These are phyloP conservation scores for Alcis repandata DNA, from an alignment of 2,888 invertebrate species.

Conservation along the genomic window DNA sequence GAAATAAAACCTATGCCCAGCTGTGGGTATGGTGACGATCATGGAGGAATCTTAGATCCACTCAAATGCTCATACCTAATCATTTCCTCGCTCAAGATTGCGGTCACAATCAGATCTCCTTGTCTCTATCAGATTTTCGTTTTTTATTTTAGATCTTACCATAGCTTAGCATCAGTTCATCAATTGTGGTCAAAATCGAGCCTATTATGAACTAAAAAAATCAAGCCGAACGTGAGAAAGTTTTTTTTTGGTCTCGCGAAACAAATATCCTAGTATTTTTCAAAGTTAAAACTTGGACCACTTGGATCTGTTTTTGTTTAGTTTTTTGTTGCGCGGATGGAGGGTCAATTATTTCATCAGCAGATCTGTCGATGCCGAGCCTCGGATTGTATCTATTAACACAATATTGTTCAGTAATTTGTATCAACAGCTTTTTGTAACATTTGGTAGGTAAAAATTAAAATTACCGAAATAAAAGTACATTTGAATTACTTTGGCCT, in stretches of 20 bases:
- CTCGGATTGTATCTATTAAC: slow-evolving; percentile 52
- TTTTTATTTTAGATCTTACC: too few relatives aligned
- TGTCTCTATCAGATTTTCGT: too few relatives aligned
- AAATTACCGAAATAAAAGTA: too few relatives aligned
- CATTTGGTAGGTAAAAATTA: not conserved
- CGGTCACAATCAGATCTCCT: too few relatives aligned
- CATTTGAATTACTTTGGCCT: too few relatives aligned
- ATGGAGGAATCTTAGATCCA: too few relatives aligned
- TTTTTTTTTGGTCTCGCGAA: slow-evolving; percentile 55
- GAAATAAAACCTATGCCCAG: too few relatives aligned
- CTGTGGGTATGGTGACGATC: too few relatives aligned
- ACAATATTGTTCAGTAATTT: slow-evolving; percentile 62
- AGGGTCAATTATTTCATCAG: slow-evolving; percentile 82
- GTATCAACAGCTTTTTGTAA: slow-evolving; percentile 27
- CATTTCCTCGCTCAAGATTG: too few relatives aligned
- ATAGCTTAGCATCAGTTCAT: too few relatives aligned
- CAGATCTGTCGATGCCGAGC: slow-evolving; percentile 44
- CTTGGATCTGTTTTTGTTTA: slow-evolving; percentile 60
- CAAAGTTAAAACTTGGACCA: slow-evolving; percentile 56
- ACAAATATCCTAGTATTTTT: slow-evolving; percentile 55
- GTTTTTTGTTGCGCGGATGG: slow-evolving; percentile 58
- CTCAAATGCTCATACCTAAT: too few relatives aligned
- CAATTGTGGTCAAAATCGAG: not conserved
- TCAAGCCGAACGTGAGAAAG: slow-evolving; percentile 56
- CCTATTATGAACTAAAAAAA: too few relatives aligned